phyloP scores from a whole-genome alignment of 2,797 vertebrate species.

The Hypotaenidia philippensis region DNA sequence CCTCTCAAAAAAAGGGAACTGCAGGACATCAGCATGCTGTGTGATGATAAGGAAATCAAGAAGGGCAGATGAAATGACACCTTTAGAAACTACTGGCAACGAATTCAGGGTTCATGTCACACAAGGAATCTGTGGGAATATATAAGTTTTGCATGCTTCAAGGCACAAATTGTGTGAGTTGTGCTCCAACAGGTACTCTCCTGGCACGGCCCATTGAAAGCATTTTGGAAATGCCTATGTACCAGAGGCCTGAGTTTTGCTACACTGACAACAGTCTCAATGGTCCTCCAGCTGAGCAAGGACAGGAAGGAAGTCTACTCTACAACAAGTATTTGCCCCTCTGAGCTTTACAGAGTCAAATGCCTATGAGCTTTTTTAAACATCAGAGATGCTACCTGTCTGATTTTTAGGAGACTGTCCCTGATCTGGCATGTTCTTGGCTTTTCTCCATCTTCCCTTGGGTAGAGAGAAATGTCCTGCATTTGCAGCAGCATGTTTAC shows the following conservation, averaged over 20 bases:
- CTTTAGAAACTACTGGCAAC: not conserved
- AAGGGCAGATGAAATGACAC: not conserved
- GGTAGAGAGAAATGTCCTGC: not conserved
- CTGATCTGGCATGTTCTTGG: not conserved
- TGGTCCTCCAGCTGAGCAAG: not conserved
- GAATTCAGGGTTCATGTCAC: not conserved
- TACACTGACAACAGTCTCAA: not conserved
- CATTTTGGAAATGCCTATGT: not conserved
- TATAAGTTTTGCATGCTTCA: not conserved
- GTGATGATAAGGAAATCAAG: not conserved
- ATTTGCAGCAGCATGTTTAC: not conserved
- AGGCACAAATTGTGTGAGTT: not conserved
- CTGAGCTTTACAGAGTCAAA: not conserved
- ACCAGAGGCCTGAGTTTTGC: not conserved
- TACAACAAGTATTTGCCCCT: not conserved
- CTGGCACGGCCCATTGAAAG: not conserved
- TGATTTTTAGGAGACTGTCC: not conserved
- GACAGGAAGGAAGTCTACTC: not conserved
- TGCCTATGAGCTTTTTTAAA: not conserved
- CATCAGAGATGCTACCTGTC: not conserved
- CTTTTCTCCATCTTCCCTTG: not conserved
- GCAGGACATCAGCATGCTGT: not conserved
- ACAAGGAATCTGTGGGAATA: not conserved
- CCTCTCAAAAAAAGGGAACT: not conserved
- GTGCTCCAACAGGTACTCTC: not conserved